Base-by-base conservation (phyloP, 2,113 vertebrate genomes). In the Lonchura striata region DNA sequence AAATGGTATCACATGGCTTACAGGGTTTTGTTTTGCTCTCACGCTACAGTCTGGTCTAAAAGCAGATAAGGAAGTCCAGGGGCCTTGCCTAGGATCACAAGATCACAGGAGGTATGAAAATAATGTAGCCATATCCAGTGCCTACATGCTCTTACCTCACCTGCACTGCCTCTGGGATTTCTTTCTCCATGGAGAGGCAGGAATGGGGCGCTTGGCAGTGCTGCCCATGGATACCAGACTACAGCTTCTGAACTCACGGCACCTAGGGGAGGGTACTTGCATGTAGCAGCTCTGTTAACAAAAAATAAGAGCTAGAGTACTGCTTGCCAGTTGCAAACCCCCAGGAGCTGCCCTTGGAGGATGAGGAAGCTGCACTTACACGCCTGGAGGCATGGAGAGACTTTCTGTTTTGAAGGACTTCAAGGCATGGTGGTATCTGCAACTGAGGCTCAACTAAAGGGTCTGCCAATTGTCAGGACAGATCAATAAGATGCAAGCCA, bases 211-310 rank as follows among this genome's bases (percentile, higher is more conserved):
- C 16, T 77, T 60, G 69, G 44, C 44, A 64, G 44, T 25, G 17
- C 60, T 82, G 44, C 10, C 31, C 7, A 2, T 0, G 2, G 27
- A 33, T 27, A 10, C 18, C n/a, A 39, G 75, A 15, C 49, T 68
- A 4, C 0, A 2, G 18, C 69, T 41, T 52, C n/a, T 8, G 12
- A 28, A 9, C 16, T 59, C 6, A 5, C 20, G 44, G 22, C 2
- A 3, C 20, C 14, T 24, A 37, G 27, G 21, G 24, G 11, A 56
- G 11, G 50, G 19, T 35, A n/a, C 19, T 37, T 50, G 12, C 16
- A 12, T 0, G 0, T 9, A 30, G 35, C 30, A 59, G 41, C 27
- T 82, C 33, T 30, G 25, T n/a, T 79, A 33, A 61, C 84, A 83
- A 76, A 24, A 4, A 5, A 27, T 0, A 6, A 35, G 5, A 86